Percentiles rank a stretch among this genome's conserved stretches.
Conservation (phyloP, 2,888 invertebrate species). For the Drosophila anomelani region DNA sequence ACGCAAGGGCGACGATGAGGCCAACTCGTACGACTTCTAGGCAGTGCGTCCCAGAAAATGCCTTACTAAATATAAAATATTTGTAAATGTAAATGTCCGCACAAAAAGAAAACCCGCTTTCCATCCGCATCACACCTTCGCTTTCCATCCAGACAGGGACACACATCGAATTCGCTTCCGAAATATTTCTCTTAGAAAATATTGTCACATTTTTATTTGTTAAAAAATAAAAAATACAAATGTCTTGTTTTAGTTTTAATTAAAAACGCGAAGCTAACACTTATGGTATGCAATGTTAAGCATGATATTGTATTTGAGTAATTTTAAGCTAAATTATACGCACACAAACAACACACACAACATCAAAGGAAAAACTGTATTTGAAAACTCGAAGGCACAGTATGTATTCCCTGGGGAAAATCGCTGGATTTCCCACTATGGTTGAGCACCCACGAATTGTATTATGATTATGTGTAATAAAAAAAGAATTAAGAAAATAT, state of each 20-base stretch:
- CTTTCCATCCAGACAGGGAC: constrained; percentile 27
- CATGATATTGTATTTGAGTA: constrained; percentile 52
- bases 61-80: not conserved
- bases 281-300: constrained; percentile 42
- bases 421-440: constrained; percentile 21
- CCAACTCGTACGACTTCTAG: constrained; percentile 91
- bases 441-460: constrained; percentile 58
- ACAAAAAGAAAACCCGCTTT: constrained; percentile 13
- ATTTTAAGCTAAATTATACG: constrained; percentile 68
- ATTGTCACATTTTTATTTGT: constrained; percentile 73
- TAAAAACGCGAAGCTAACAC: constrained; percentile 7
- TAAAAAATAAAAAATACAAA: constrained; percentile 64
- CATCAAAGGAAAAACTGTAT: constrained; percentile 24
- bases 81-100: constrained; percentile 56
- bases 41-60: constrained; percentile 2
- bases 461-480: constrained; percentile 75
- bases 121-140: constrained; percentile 37
- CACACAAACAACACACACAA: constrained; percentile 51
- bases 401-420: constrained; percentile 8
- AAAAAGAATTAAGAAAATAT: constrained; percentile 51
- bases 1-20: constrained; percentile 89
- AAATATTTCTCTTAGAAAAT: constrained; percentile 44
- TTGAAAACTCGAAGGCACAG: constrained; percentile 50
- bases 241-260: constrained; percentile 57
- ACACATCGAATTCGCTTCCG: constrained; percentile 35